Base-by-base conservation (phyloP, 2,113 vertebrate genomes). In the Tricholaema leucomelas region DNA sequence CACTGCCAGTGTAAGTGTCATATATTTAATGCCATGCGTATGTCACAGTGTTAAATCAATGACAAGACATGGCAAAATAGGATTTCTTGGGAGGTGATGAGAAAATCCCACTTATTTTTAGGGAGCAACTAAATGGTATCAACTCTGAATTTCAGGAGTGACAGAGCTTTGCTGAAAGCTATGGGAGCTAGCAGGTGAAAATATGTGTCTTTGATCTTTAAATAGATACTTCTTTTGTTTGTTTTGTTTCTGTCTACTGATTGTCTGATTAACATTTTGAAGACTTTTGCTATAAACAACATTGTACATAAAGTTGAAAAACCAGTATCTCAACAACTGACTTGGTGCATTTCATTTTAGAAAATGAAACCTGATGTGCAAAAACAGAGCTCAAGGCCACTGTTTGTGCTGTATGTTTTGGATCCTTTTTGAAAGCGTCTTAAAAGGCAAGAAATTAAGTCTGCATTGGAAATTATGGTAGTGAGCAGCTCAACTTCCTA, bases 401-500 rank as follows among this genome's bases (percentile, higher is more conserved):
- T 87, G 76, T 96, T 97, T 81, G 90, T 92, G 66, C 88, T 94
- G 94, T 93, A 71, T 92, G 85, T 85, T 90, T 85, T 81, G 86
- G 81, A 91, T 76, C 15, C 63, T 71, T 91, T 95, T 81, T 87
- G 75, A 91, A 89, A 90, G 81, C 77, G 94, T 92, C 63, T 73
- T 70, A 33, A 91, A 61, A 18, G 74, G 50, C 24, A 77, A 65
- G 28, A 42, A 77, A 89, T 87, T 82, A 93, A 48, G 14, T 38
- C 59, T 87, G 74, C 77, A 79, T 78, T 81, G 85, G 30, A 77
- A 94, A 93, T 90, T 59, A 56, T 50, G 54, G 71, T 59, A 55
- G 31, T 76, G 44, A 93, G 84, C 23, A 84, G 71, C 46, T 95
- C 81, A 88, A 67, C 2, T 65, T n/a, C n/a, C n/a, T n/a, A n/a